A percentile compares a stretch with the other conserved stretches of the same genome.
phyloP scores from a whole-genome alignment of 1,140 invertebrate genomes.

The Ericerus pela region DNA sequence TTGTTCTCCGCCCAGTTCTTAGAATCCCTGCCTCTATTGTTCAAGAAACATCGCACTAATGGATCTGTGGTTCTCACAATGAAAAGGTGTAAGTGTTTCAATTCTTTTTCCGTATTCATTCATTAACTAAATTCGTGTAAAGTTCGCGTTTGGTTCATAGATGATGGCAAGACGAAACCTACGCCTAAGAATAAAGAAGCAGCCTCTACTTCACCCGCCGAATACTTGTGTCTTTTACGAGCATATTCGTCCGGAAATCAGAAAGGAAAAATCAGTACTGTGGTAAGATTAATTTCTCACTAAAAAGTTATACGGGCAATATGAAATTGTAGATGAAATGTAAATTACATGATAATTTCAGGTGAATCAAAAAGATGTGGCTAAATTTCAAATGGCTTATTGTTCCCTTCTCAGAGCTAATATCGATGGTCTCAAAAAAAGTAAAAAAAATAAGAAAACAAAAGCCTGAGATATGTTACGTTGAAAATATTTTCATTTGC shows the following conservation, averaged over 20 bases:
- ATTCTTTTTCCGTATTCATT: constrained; percentile 16
- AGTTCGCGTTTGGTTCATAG: constrained; percentile 34
- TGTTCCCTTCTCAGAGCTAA: constrained; percentile 68
- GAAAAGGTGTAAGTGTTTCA: constrained; percentile 45
- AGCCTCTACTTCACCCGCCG: constrained; percentile 36
- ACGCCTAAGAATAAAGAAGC: constrained; percentile 42
- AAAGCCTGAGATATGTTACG: neutral
- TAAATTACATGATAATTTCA: constrained; percentile 29
- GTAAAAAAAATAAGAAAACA: constrained; percentile 52
- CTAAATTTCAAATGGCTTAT: constrained; percentile 71
- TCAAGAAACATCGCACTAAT: constrained; percentile 43
- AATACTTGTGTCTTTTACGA: constrained; percentile 57
- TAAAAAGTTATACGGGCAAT: too few species aligned
- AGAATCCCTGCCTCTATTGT: constrained; percentile 45
- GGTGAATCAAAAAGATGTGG: constrained; percentile 63
- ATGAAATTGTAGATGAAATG: neutral
- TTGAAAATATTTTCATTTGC: too few species aligned
- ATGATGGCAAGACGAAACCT: constrained; percentile 57
- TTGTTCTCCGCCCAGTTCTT: constrained; percentile 42
- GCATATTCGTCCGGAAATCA: constrained; percentile 42
- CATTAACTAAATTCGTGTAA: constrained; percentile 16
- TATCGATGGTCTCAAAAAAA: constrained; percentile 69
- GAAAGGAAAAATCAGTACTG: constrained; percentile 56
- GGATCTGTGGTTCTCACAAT: constrained; percentile 51
- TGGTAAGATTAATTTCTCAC: constrained; percentile 47